Conservation (phyloP, 2,888 invertebrate genomes). For the Pterostichus niger region DNA sequence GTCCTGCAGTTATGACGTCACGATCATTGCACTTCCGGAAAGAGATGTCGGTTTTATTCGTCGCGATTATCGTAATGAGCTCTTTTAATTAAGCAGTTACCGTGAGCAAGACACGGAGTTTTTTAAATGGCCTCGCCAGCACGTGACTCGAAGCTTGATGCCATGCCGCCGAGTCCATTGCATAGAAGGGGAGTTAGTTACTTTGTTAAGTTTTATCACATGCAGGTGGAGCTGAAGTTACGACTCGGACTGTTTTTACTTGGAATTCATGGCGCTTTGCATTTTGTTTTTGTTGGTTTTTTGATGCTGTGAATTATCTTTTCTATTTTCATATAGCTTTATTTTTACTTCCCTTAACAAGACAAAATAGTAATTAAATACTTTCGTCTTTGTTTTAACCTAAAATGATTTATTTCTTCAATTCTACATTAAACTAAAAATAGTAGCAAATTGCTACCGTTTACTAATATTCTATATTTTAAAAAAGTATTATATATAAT, state of each 20-base stretch:
- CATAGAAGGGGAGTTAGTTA: conserved; percentile 41
- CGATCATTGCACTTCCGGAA: conserved; percentile 40
- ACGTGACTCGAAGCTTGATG: conserved; percentile 59
- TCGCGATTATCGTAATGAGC: conserved; percentile 57
- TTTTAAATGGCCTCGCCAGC: conserved; percentile 52
- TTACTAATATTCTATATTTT: too few species aligned
- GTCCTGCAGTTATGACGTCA: conserved; percentile 26
- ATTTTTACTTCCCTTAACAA: background rate
- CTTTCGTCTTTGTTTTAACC: background rate
- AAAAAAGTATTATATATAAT: too few species aligned
- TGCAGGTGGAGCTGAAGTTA: conserved; percentile 51
- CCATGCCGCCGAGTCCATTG: conserved; percentile 48
- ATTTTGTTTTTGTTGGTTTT: conserved; percentile 9
- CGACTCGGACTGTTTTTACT: conserved; percentile 34
- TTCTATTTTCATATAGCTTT: background rate
- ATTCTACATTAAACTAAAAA: too few species aligned
- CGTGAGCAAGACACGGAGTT: conserved; percentile 50
- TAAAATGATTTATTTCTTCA: too few species aligned
- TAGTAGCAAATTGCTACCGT: too few species aligned
- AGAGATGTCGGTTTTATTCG: conserved; percentile 31
- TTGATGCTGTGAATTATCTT: conserved; percentile 9
- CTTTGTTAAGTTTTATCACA: conserved; percentile 57
- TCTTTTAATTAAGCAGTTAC: conserved; percentile 60
- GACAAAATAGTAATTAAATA: background rate
- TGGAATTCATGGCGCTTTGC: conserved; percentile 51